Evolutionary conservation across 2,888 invertebrate species (phyloP).

Genomic region (Mimumesa dahlbomi): DNA sequence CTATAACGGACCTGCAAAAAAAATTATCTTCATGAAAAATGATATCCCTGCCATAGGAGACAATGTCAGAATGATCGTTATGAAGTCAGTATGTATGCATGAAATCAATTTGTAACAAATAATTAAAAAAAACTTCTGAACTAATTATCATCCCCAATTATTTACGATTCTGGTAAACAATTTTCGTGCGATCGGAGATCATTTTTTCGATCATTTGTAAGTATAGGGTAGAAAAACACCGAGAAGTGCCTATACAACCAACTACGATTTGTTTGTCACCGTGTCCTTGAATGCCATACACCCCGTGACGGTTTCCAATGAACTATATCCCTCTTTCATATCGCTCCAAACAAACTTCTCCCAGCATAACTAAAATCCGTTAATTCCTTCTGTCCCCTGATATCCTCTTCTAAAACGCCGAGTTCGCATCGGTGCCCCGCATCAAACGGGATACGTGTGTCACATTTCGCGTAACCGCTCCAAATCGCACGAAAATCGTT

Average conservation of each 20-base stretch:
- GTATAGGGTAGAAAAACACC: constrained; percentile 8
- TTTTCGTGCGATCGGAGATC: background rate
- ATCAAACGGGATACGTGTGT: constrained; percentile 40
- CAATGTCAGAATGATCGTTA: no score
- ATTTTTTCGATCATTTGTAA: background rate
- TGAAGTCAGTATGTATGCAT: no score
- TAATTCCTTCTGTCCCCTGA: no score
- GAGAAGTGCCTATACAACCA: no score
- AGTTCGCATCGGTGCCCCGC: constrained; percentile 22
- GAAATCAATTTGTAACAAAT: background rate
- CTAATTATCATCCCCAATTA: background rate
- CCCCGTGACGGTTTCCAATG: constrained; percentile 19
- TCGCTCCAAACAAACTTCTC: no score
- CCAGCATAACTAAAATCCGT: no score
- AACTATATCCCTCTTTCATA: no score
- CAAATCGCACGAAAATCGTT: constrained; percentile 29
- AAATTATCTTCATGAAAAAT: no score
- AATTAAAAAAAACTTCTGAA: background rate
- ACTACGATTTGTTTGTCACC: constrained; percentile 61
- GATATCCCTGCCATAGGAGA: no score
- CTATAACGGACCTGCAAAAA: no score
- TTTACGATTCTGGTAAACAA: background rate
- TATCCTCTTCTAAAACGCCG: no score
- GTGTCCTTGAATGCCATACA: constrained; percentile 68
- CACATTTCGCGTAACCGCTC: constrained; percentile 29